phyloP scores from a whole-genome alignment of 2,888 invertebrate species.

The Emmelina monodactyla region DNA sequence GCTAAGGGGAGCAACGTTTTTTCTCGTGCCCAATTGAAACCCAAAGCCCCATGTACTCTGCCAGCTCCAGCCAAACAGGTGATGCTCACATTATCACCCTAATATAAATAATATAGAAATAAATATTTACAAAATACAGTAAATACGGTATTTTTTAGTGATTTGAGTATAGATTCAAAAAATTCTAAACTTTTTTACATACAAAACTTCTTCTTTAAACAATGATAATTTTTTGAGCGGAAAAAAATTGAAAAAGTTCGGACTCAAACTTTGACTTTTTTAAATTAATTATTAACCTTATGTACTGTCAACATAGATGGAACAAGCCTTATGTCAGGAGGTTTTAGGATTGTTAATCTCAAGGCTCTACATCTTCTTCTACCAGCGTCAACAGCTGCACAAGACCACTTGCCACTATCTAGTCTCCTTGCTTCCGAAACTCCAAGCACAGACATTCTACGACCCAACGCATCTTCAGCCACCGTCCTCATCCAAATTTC shows the following conservation, averaged over 20 bases:
- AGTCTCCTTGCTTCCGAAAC: slow-evolving; percentile 73
- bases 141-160: no score
- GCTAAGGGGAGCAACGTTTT: slow-evolving; percentile 75
- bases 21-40: slow-evolving; percentile 87
- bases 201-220: no score
- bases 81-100: slow-evolving; percentile 76
- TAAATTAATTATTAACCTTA: slow-evolving; percentile 72
- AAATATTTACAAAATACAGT: no score
- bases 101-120: no score
- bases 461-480: slow-evolving; percentile 56
- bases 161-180: no score
- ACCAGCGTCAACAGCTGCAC: slow-evolving; percentile 77
- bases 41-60: slow-evolving; percentile 69
- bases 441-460: slow-evolving; percentile 73
- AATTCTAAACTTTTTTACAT: no score
- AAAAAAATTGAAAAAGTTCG: no score
- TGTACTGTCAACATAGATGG: slow-evolving; percentile 75
- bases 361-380: slow-evolving; percentile 73
- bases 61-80: slow-evolving; percentile 75
- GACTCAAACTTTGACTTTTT: no score
- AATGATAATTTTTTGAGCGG: no score
- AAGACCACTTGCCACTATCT: slow-evolving; percentile 82
- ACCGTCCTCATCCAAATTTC: slow-evolving; percentile 73
- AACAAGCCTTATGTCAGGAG: slow-evolving; percentile 72
- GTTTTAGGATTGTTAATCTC: slow-evolving; percentile 65